Base-by-base conservation (phyloP, 30 jellyfish, hydroid and myxozoan species). In the Cassiopea xamachana region DNA sequence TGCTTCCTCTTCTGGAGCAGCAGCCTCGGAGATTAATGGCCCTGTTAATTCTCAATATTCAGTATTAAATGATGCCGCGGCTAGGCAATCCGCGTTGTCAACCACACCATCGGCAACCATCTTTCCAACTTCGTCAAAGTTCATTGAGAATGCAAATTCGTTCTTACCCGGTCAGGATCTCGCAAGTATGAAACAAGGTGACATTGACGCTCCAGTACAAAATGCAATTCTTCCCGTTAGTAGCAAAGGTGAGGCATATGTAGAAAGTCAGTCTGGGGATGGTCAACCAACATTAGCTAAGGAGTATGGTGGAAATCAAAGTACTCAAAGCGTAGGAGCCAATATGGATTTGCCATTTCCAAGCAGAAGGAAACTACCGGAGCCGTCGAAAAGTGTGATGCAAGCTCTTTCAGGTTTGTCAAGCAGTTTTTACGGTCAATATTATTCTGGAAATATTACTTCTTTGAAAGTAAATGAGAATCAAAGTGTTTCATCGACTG, bases 161-260 rank as follows among this genome's bases (percentile, higher is more conserved):
- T 70, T 71, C 8, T 17, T 45, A 1, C 70, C 10, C 44, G 69
- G 46, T 68, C 62, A 58, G 27, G 83, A 50, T 6, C 39, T 83
- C 2, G 74, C 87, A 50, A 79, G n/a, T 18, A 55, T 44, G 2
- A 79, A 79, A 60, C 90, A 61, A 27, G 82, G 77, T 72, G 95
- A 88, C 64, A 88, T 88, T 19, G 95, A 88, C 69, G 95, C 95
- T 14, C 95, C 95, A 13, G 88, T 78, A 48, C 95, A 88, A 59
- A 80, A 88, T 88, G 75, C 70, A 7, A 88, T 88, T 48, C 86
- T 88, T 79, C 95, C 95, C 1, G 86, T 88, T 13, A 79, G 86
- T 12, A 72, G 58, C 48, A 88, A 60, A 45, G 77, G 62, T 17
- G 90, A 79, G 48, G 59, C 48, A 1, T 14, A 77, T 19, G 46